Conservation (phyloP, 1,140 invertebrate genomes). For the Luehdorfia chinensis region DNA sequence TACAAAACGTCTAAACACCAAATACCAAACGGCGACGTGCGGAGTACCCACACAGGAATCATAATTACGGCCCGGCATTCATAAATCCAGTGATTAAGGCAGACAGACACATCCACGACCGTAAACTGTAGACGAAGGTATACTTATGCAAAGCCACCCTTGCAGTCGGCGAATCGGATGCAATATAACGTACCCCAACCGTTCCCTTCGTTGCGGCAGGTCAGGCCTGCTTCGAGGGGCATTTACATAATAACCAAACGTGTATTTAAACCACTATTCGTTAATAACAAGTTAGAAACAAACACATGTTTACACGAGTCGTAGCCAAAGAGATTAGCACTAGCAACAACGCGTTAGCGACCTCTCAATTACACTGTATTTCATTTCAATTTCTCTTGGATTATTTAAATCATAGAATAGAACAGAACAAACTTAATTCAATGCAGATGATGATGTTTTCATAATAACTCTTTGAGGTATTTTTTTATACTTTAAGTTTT, state of each 20-base stretch:
- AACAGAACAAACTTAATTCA: not conserved
- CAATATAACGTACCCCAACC: slow-evolving; percentile 71
- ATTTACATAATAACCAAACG: slow-evolving; percentile 65
- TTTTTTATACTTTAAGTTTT: no score
- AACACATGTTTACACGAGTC: slow-evolving; percentile 6
- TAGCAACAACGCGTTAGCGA: not conserved
- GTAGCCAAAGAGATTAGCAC: not conserved
- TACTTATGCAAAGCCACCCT: slow-evolving; percentile 68
- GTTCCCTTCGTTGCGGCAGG: slow-evolving; percentile 64
- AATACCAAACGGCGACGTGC: slow-evolving; percentile 19
- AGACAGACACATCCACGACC: slow-evolving; percentile 60
- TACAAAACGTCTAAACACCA: slow-evolving; percentile 15
- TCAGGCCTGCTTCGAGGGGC: slow-evolving; percentile 61
- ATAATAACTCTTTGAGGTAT: no score
- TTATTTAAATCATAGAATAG: not conserved
- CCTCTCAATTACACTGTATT: not conserved
- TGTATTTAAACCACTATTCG: slow-evolving; percentile 37
- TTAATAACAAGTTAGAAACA: slow-evolving; percentile 17
- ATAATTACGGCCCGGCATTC: slow-evolving; percentile 60
- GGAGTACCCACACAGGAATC: slow-evolving; percentile 39
- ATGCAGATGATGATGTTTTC: slow-evolving; percentile 8
- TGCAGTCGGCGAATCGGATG: slow-evolving; percentile 64
- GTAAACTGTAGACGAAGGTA: slow-evolving; percentile 48
- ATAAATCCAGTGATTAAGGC: slow-evolving; percentile 57
- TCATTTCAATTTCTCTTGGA: slow-evolving; percentile 7